Percentiles rank a stretch among this genome's conserved stretches.
These are phyloP conservation scores for Romanogobio albipinnatus DNA, from an alignment of 2,113 vertebrate species.

Conservation along the genomic window DNA sequence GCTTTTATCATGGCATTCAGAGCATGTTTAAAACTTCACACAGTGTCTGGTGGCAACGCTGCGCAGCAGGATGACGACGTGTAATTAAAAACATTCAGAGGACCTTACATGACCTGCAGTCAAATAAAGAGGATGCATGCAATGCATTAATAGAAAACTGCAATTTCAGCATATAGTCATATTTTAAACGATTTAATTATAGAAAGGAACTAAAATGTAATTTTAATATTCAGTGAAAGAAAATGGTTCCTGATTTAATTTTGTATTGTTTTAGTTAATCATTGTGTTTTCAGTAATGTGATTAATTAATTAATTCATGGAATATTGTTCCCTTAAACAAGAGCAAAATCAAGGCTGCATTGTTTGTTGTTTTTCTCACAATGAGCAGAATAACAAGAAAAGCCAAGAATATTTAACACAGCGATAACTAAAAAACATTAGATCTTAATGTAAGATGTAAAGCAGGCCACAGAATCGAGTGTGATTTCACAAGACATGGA, in stretches of 20 bases:
- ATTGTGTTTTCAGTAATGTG: background rate
- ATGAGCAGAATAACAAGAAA: background rate
- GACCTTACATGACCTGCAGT: slow-evolving; percentile 20
- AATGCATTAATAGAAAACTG: background rate
- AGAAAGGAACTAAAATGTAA: background rate
- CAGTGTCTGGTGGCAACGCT: slow-evolving; percentile 4
- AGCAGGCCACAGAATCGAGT: background rate
- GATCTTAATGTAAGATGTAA: background rate
- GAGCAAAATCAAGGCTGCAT: background rate
- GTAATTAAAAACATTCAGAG: slow-evolving; percentile 37
- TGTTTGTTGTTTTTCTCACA: background rate
- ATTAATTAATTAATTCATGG: background rate
- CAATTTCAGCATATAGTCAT: background rate
- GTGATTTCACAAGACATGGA: background rate
- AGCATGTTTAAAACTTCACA: slow-evolving; percentile 35
- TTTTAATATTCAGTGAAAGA: background rate
- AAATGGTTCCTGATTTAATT: background rate
- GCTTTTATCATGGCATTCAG: background rate
- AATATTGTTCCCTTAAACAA: background rate
- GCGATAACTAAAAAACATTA: background rate
- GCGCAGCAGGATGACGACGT: background rate
- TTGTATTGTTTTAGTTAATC: background rate
- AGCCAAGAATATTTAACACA: background rate
- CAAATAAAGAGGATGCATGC: slow-evolving; percentile 1
- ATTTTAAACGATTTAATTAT: background rate